Base-by-base conservation (phyloP, 2,113 vertebrate genomes). In the Atractosteus spatula region DNA sequence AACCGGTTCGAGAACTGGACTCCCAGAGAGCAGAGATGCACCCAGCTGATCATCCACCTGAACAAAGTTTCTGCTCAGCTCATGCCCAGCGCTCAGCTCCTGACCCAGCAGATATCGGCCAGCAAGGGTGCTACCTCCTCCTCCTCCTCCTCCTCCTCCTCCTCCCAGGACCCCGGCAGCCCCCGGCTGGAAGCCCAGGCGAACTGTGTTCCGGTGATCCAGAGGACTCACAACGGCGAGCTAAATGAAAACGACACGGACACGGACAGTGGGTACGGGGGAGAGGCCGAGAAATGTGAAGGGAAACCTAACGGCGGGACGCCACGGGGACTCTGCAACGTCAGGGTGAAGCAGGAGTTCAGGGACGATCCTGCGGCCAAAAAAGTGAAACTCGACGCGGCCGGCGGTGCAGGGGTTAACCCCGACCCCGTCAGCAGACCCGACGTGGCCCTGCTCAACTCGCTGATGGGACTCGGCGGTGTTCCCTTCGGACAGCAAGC, bases 241-340 rank as follows among this genome's bases (percentile, higher is more conserved):
- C 85, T 90, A 29, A 93, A 91, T 55, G 96, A 97, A 82, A 94
- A 93, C 62, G 97, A 99, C 91, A 97, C 96, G 0, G 97, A 99
- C 89, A 98, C 96, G 5, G 96, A 97, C 91, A 98, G 97, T 69
- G 96, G 97, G 74, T 98, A 98, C 66, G 97, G 97, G 1, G 97
- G 97, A 0, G 96, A 97, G 68, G 86, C 89, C 0, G 96, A 97
- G 55, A 93, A 91, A 83, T 76, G 69, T 17, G 91, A 93, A 0
- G 81, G 81, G 29, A 86, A 87, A 74, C 67, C 51, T 51, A 86
- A 81, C 77, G 74, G 76, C 69, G 81, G 61, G 14, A 78, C 74
- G 3, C 76, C 69, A 70, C 85, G 82, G 67, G 88, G 76, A 68
- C 41, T 8, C 1, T 89, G 86, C 59, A 72, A 82, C 2, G 82